Evolutionary conservation across 2,113 vertebrate genomes (phyloP).

Genomic region (Cyanoliseus patagonus): DNA sequence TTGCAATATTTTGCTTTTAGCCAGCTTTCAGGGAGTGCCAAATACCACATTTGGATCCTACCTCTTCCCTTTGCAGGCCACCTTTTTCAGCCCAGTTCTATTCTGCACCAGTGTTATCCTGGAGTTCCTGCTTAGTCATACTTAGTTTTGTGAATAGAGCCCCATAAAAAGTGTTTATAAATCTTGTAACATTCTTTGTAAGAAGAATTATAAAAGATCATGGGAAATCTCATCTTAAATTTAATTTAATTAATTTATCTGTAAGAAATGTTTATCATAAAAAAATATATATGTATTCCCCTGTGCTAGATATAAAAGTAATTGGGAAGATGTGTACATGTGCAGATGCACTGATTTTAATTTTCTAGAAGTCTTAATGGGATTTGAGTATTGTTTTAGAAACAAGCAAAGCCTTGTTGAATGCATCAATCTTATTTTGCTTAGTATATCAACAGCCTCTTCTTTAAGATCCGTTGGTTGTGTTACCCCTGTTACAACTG

Average conservation of each 20-base stretch:
- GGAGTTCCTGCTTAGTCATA: constrained; percentile 68
- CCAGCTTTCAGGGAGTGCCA: constrained; percentile 65
- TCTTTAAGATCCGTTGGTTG: constrained; percentile 62
- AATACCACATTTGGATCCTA: constrained; percentile 36
- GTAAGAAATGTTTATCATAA: constrained; percentile 85
- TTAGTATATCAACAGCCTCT: constrained; percentile 67
- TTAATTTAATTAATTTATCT: constrained; percentile 89
- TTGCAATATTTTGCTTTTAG: constrained; percentile 15
- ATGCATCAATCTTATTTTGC: constrained; percentile 59
- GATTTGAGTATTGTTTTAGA: constrained; percentile 74
- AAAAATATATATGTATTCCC: constrained; percentile 81
- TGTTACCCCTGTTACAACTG: constrained; percentile 62
- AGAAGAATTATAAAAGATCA: constrained; percentile 76
- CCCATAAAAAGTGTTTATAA: constrained; percentile 75
- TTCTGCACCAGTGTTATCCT: constrained; percentile 65
- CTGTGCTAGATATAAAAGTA: constrained; percentile 73
- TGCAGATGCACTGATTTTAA: constrained; percentile 75
- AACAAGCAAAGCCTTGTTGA: constrained; percentile 69
- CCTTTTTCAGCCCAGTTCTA: constrained; percentile 45
- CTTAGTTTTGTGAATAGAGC: constrained; percentile 77
- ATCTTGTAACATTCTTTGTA: constrained; percentile 77
- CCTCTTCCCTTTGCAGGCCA: background rate
- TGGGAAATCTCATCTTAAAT: constrained; percentile 79
- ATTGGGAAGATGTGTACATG: constrained; percentile 73
- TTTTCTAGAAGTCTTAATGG: constrained; percentile 79